Evolutionary conservation across 2,888 invertebrate genomes (phyloP).

Genomic region (Asteroscopus sphinx): DNA sequence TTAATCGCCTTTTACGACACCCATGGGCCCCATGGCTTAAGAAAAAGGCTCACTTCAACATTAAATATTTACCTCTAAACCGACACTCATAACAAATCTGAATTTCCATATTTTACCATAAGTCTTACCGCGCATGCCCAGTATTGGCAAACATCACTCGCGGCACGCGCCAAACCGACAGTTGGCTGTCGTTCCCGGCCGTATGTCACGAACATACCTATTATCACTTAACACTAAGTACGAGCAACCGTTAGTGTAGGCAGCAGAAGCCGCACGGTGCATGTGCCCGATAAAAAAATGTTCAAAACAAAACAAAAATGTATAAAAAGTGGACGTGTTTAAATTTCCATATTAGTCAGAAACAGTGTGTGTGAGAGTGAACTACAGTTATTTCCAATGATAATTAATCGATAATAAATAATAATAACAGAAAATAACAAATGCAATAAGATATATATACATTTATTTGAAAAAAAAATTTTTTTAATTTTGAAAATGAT

Average conservation of each 20-base stretch:
- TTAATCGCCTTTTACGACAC: background rate
- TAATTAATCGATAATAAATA: slow-evolving; percentile 8
- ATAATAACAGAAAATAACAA: slow-evolving; percentile 5
- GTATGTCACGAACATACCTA: slow-evolving; percentile 61
- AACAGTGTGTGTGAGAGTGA: slow-evolving; percentile 62
- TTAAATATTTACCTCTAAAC: slow-evolving; percentile 1
- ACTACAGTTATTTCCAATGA: slow-evolving; percentile 29
- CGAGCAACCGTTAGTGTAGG: slow-evolving; percentile 56
- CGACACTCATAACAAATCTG: slow-evolving; percentile 12
- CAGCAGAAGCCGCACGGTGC: slow-evolving; percentile 54
- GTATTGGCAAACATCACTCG: slow-evolving; percentile 27
- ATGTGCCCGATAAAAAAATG: slow-evolving; percentile 60
- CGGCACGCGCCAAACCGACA: slow-evolving; percentile 40
- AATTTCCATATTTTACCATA: slow-evolving; percentile 29
- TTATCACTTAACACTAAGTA: slow-evolving; percentile 64
- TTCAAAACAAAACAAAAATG: slow-evolving; percentile 64
- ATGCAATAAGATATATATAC: slow-evolving; percentile 1
- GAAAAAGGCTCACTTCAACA: background rate
- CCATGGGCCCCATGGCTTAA: background rate
- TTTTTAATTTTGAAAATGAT: slow-evolving; percentile 57
- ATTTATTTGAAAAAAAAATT: slow-evolving; percentile 10
- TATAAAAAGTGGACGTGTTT: slow-evolving; percentile 71
- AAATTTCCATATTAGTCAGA: slow-evolving; percentile 64
- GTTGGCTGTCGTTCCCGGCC: slow-evolving; percentile 26
- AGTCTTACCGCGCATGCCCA: slow-evolving; percentile 30